Conservation (phyloP, 1,140 invertebrate genomes). For the Drosophila saltans region DNA sequence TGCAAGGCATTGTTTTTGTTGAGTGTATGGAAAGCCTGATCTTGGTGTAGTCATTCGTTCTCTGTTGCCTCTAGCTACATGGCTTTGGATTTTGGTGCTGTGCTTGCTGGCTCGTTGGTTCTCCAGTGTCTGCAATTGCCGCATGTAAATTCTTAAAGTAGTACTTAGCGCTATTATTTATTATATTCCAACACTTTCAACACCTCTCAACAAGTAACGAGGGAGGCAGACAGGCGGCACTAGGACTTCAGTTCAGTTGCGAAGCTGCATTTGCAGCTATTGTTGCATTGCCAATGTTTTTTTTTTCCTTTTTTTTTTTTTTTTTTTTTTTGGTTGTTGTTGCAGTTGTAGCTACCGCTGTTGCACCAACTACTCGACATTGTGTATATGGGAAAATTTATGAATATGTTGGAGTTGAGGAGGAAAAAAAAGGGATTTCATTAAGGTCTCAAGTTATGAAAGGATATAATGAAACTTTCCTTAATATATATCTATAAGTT, state of each 20-base stretch:
- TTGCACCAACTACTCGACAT: constrained; percentile 51
- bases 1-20: neutral
- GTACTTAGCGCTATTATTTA: constrained; percentile 83
- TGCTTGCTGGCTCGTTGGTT: constrained; percentile 19
- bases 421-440: constrained; percentile 73
- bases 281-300: constrained; percentile 62
- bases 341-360: constrained; percentile 39
- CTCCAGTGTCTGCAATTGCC: constrained; percentile 65
- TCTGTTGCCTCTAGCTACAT: constrained; percentile 18
- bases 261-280: constrained; percentile 39
- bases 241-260: constrained; percentile 23
- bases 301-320: constrained; percentile 19
- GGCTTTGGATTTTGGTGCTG: constrained; percentile 57
- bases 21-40: constrained; percentile 26
- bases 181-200: constrained; percentile 82
- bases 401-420: constrained; percentile 71
- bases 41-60: constrained; percentile 8
- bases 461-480: constrained; percentile 37
- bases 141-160: constrained; percentile 83
- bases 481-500: neutral
- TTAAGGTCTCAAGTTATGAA: constrained; percentile 61
- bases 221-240: constrained; percentile 1
- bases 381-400: constrained; percentile 72
- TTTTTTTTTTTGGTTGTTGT: constrained; percentile 35
- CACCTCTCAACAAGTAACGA: constrained; percentile 81